These are phyloP conservation scores for Homarus gammarus DNA, from an alignment of 2,888 invertebrate species.

Conservation along the genomic window DNA sequence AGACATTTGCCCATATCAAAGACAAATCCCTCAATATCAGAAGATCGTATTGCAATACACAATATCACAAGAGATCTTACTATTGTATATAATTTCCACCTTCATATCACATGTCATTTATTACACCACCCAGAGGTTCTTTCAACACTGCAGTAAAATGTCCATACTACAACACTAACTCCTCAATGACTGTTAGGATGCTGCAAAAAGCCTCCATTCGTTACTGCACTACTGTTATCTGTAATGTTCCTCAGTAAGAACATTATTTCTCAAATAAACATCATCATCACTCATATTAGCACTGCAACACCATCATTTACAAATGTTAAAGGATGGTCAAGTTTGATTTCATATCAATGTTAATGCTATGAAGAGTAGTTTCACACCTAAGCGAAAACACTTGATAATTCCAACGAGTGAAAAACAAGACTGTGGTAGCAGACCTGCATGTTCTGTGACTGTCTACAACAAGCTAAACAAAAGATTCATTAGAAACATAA, in stretches of 20 bases:
- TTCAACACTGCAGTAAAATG: background rate
- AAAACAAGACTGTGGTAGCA: too few relatives aligned
- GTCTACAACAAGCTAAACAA: too few relatives aligned
- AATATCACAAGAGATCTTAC: background rate
- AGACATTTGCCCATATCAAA: background rate
- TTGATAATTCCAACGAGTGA: too few relatives aligned
- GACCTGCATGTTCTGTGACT: too few relatives aligned
- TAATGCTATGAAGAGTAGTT: too few relatives aligned
- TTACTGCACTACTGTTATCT: background rate
- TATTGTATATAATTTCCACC: constrained; percentile 2
- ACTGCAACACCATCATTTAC: background rate
- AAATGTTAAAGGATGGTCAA: too few relatives aligned
- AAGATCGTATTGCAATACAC: background rate
- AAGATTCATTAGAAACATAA: too few relatives aligned
- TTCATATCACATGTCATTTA: constrained; percentile 11
- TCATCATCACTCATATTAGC: background rate
- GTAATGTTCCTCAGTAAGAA: background rate
- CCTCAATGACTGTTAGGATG: background rate
- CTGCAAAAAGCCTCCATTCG: background rate
- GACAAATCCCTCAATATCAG: constrained; percentile 3
- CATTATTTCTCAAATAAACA: background rate
- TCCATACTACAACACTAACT: background rate
- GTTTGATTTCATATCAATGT: too few relatives aligned
- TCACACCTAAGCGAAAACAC: too few relatives aligned
- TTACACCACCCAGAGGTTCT: constrained; percentile 35